Evolutionary conservation across 2,797 vertebrate genomes (phyloP).

Genomic region (Taenioides sp.): DNA sequence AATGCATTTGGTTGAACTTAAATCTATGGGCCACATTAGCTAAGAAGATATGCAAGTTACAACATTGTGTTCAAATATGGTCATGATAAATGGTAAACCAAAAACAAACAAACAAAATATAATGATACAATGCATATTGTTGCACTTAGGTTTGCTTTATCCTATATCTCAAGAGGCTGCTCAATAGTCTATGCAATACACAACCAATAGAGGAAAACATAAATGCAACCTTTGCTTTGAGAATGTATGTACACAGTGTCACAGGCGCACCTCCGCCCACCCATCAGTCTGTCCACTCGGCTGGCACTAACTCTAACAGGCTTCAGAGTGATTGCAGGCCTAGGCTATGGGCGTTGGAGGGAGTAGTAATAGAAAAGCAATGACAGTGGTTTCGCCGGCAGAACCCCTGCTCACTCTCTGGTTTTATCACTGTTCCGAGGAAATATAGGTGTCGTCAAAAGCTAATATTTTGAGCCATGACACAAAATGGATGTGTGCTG

Average conservation of each 20-base stretch:
- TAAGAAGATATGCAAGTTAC: neutral
- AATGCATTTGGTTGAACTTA: neutral
- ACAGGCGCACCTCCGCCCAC: constrained; percentile 61
- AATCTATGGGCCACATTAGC: neutral
- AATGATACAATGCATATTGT: constrained; percentile 36
- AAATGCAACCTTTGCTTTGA: constrained; percentile 64
- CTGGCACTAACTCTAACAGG: constrained; percentile 85
- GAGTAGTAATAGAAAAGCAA: constrained; percentile 82
- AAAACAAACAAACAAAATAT: constrained; percentile 20
- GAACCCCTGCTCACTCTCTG: constrained; percentile 70
- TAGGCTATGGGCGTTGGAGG: constrained; percentile 72
- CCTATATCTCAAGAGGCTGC: constrained; percentile 51
- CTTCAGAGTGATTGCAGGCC: constrained; percentile 82
- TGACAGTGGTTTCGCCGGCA: constrained; percentile 80
- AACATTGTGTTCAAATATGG: neutral
- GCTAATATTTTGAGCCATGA: constrained; percentile 77
- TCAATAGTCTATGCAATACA: constrained; percentile 58
- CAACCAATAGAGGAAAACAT: constrained; percentile 65
- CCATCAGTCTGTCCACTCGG: constrained; percentile 79
- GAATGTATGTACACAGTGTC: constrained; percentile 25
- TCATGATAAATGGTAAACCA: constrained; percentile 3
- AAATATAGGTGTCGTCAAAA: constrained; percentile 79
- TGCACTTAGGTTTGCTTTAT: constrained; percentile 49
- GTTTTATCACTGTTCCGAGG: constrained; percentile 76
- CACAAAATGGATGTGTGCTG: constrained; percentile 68